phyloP scores from a whole-genome alignment of 2,797 vertebrate species.

The Myotis planiceps region DNA sequence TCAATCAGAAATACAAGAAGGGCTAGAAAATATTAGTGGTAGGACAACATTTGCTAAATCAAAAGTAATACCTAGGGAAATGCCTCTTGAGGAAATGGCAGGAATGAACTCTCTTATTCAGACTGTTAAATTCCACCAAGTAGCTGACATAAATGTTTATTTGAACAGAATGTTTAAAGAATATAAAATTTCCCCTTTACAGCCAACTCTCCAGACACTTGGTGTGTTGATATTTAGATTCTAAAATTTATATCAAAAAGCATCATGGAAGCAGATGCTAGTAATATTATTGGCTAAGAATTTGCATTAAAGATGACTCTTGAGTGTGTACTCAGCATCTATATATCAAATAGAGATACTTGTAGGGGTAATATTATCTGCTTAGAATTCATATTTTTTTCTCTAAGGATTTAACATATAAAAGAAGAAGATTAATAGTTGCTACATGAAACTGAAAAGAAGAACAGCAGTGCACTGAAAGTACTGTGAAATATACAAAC shows the following conservation, averaged over 20 bases:
- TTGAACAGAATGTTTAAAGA: constrained; percentile 59
- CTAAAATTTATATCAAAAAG: constrained; percentile 51
- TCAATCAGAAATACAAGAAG: neutral
- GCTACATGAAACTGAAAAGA: neutral
- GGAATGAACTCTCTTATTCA: neutral
- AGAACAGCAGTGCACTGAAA: neutral
- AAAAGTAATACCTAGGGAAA: neutral
- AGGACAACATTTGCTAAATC: neutral
- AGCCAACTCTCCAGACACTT: constrained; percentile 4
- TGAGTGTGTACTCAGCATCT: neutral
- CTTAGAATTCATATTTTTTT: constrained; percentile 26
- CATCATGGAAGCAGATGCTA: constrained; percentile 49
- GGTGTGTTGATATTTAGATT: constrained; percentile 52
- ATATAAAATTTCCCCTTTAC: constrained; percentile 22
- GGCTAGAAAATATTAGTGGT: neutral
- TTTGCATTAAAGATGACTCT: constrained; percentile 30
- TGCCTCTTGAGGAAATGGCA: neutral
- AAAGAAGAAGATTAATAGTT: constrained; percentile 41
- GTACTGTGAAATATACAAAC: neutral
- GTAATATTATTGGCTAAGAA: constrained; percentile 45
- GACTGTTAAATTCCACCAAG: neutral
- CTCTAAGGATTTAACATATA: neutral
- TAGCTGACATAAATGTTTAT: constrained; percentile 17
- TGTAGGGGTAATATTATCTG: neutral
- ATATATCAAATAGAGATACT: neutral